Evolutionary conservation across 2,888 invertebrate genomes (phyloP), one percentile per base, ranked within the genome.

Genomic region (Aphidius colemani): DNA sequence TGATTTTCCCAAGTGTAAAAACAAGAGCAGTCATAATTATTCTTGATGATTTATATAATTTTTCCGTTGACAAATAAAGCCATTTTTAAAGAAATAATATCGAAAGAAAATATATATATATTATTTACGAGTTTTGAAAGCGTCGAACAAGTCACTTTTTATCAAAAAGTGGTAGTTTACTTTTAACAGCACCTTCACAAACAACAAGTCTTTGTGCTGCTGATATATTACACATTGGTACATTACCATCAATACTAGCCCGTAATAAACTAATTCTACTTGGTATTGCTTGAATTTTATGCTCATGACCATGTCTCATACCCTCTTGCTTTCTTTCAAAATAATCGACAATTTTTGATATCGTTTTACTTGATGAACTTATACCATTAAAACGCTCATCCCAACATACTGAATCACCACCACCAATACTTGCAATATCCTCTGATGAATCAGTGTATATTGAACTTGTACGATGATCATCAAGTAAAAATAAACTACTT

Each of bases 401-500:
- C 87, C 88, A 88, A 75, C 87, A 87, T 75, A 90, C 81, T 10
- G 88, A 87, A 80, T 93, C 93, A 1, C 91, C 91, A 65, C 92
- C 92, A 0, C 90, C 89, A 61, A 93, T 85, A 76, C 92, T 92
- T 46, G 92, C 92, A 59, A 93, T 89, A 82, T 94, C 94, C 80
- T 94, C 94, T 51, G 91, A 92, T 77, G 93, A 93, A 81, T 94
- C 94, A 1, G 94, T 94, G 84, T 92, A 94, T 63, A 93, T 92
- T 70, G 93, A 93, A 61, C 91, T 90, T 48, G 92, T 89, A 10
- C 88, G 86, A 55, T 88, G 86, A 72, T 90, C 89, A 80, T 87
- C 88, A 10, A 87, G 75, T 44, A 88, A 78, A 67, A 87, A 85
- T 9, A 88, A 83, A 65, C 87, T 85, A 8, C 86, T 86, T 7